Evolutionary conservation across 1,140 invertebrate species (phyloP).

Genomic region (Patella vulgata): DNA sequence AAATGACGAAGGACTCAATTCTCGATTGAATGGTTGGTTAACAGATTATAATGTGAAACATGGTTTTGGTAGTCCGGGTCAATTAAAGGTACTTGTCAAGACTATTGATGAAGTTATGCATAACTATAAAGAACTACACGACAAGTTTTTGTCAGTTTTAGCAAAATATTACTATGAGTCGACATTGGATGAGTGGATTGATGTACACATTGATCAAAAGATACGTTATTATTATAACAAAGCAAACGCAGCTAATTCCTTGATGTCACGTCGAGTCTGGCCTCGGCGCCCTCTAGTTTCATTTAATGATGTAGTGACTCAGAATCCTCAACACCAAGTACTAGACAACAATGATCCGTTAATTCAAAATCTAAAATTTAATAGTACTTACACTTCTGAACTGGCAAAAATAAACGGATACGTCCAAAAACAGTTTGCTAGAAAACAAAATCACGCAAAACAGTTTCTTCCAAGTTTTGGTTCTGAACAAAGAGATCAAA

Average conservation of each 20-base stretch:
- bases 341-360: no score
- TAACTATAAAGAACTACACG: not conserved
- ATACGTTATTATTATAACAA: conserved; percentile 9
- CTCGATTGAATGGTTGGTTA: conserved; percentile 36
- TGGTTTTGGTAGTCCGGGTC: conserved; percentile 39
- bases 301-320: not conserved
- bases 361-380: no score
- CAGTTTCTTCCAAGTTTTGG: no score
- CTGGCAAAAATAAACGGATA: no score
- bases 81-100: conserved; percentile 19
- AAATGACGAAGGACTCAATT: conserved; percentile 7
- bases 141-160: conserved; percentile 1
- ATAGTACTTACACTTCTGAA: no score
- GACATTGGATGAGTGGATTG: conserved; percentile 32
- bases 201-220: conserved; percentile 20
- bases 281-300: conserved; percentile 8
- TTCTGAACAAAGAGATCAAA: no score
- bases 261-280: conserved; percentile 17
- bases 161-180: conserved; percentile 9
- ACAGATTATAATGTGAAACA: conserved; percentile 38
- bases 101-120: conserved; percentile 8
- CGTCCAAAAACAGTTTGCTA: no score
- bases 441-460: no score
- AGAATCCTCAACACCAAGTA: no score
- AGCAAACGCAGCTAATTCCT: conserved; percentile 5